These are phyloP conservation scores for Oreortyx pictus DNA, from an alignment of 2,797 vertebrate species.

Conservation along the genomic window DNA sequence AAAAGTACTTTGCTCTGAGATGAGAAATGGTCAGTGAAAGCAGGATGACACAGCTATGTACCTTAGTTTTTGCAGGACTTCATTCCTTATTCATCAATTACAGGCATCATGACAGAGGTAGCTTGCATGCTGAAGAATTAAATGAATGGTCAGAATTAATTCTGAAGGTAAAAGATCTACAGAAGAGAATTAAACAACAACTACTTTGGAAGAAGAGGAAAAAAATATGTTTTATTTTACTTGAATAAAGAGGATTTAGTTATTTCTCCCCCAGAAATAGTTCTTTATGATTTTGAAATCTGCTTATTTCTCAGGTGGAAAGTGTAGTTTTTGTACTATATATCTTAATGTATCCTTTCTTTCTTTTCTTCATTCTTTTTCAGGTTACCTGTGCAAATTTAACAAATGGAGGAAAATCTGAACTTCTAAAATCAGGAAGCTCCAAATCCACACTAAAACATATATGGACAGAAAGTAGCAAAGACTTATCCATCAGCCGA, in stretches of 20 bases:
- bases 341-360: conserved; percentile 63
- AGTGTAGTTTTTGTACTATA: not conserved
- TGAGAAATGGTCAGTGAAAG: not conserved
- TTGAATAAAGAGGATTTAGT: not conserved
- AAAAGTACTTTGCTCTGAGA: not conserved
- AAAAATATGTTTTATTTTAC: not conserved
- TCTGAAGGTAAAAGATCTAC: not conserved
- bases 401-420: conserved; percentile 88
- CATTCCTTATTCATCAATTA: not conserved
- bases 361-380: conserved; percentile 45
- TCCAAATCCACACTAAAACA: conserved; percentile 96
- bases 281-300: not conserved
- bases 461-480: conserved; percentile 97
- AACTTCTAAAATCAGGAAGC: conserved; percentile 91
- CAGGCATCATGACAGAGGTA: not conserved
- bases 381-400: conserved; percentile 90
- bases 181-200: not conserved
- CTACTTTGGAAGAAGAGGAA: not conserved
- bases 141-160: not conserved
- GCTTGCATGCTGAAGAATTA: not conserved
- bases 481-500: conserved; percentile 98
- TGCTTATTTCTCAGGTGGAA: not conserved
- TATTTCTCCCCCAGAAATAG: not conserved
- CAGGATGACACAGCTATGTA: not conserved
- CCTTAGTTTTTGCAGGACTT: not conserved